Conservation (phyloP, 2,888 invertebrate genomes). For the Yponomeuta cagnagella region DNA sequence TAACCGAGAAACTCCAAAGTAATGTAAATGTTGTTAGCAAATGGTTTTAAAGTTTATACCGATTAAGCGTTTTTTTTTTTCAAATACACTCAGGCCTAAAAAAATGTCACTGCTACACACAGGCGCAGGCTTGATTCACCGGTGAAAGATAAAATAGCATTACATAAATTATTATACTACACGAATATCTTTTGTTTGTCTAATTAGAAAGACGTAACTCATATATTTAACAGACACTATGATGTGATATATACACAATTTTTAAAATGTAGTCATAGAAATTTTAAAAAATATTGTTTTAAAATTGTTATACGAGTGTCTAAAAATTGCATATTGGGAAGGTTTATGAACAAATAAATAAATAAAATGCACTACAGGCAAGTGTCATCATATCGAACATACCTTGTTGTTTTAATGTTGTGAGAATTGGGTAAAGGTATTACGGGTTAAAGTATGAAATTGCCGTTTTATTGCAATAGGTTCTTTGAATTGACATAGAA, state of each 20-base stretch:
- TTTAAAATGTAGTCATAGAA: slow-evolving; percentile 60
- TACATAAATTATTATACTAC: neutral
- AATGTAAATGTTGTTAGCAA: neutral
- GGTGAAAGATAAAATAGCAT: neutral
- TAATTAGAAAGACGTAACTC: neutral
- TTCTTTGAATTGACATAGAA: no score
- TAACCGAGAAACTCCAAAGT: neutral
- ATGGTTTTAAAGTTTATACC: neutral
- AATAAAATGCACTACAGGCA: slow-evolving; percentile 64
- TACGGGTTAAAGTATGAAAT: no score
- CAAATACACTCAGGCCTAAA: neutral
- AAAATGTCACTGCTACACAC: neutral
- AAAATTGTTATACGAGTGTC: slow-evolving; percentile 56
- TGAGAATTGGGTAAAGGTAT: neutral
- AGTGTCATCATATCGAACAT: slow-evolving; percentile 49
- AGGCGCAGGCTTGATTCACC: neutral
- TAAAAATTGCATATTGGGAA: slow-evolving; percentile 29
- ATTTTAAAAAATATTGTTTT: slow-evolving; percentile 46
- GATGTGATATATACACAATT: slow-evolving; percentile 72
- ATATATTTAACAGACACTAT: slow-evolving; percentile 43
- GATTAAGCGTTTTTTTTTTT: neutral
- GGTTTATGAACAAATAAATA: slow-evolving; percentile 35
- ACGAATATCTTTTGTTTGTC: neutral
- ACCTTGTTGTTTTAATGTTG: slow-evolving; percentile 44
- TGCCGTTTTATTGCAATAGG: no score